phyloP scores from a whole-genome alignment of 2,113 vertebrate genomes.

The Zosterops pallidus region DNA sequence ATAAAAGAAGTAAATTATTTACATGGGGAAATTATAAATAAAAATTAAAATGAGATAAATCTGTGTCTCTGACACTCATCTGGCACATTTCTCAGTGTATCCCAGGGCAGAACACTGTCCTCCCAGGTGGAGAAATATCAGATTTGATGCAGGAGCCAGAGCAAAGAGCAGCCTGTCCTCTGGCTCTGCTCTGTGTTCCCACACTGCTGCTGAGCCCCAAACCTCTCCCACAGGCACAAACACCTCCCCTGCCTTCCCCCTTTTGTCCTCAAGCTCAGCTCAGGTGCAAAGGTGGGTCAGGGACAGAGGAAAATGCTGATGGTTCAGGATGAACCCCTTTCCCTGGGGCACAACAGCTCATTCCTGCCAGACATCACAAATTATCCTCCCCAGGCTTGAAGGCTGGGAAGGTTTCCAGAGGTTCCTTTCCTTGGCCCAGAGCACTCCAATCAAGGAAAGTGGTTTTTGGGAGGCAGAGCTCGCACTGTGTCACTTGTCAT shows the following conservation, averaged over 20 bases:
- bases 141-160: background rate
- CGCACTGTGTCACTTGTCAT: background rate
- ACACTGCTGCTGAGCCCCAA: background rate
- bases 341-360: background rate
- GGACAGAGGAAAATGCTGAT: background rate
- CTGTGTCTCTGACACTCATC: background rate
- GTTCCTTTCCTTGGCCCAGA: background rate
- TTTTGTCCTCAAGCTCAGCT: background rate
- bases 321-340: background rate
- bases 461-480: background rate
- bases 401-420: background rate
- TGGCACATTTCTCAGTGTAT: background rate
- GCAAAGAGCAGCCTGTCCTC: background rate
- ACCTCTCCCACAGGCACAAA: background rate
- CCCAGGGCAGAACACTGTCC: background rate
- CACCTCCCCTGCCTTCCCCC: background rate
- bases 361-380: background rate
- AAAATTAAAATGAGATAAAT: background rate
- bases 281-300: background rate
- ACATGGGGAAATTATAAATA: background rate
- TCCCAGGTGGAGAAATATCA: background rate
- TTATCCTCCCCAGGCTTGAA: background rate
- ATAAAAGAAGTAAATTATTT: background rate
- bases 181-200: background rate
- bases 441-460: background rate